Conservation (phyloP, 2,888 invertebrate genomes). For the Ophraella communa region DNA sequence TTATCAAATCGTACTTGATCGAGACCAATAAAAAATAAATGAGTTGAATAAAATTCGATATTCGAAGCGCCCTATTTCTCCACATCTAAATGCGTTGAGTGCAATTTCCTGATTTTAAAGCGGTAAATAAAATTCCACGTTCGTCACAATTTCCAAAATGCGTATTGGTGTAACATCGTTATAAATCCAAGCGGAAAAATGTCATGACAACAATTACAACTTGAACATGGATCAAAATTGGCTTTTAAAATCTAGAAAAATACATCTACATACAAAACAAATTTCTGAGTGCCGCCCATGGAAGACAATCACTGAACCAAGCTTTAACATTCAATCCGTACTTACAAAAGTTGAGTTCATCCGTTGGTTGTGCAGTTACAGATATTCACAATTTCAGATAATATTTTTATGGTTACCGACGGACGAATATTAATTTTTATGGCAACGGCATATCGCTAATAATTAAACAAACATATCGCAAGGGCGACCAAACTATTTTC, state of each 20-base stretch:
- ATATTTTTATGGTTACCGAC: conserved; percentile 3
- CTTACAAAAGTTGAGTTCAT: not conserved
- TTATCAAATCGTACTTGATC: not conserved
- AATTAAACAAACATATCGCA: not conserved
- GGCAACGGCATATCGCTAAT: not conserved
- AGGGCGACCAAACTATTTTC: not conserved
- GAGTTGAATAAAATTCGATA: not conserved
- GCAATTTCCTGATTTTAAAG: not conserved
- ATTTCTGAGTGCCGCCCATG: not conserved
- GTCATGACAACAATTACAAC: not conserved
- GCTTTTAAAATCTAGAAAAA: not conserved
- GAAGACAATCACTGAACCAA: not conserved
- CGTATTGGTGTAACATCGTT: not conserved
- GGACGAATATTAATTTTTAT: conserved; percentile 3
- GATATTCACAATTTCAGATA: conserved; percentile 24
- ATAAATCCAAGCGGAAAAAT: not conserved
- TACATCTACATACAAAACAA: too few species aligned
- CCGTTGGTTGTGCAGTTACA: not conserved
- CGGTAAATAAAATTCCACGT: not conserved
- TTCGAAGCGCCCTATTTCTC: not conserved
- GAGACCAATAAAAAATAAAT: not conserved
- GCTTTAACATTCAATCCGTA: not conserved
- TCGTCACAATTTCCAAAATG: not conserved
- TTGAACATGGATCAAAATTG: not conserved
- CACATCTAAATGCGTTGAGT: not conserved